These are phyloP conservation scores for Pungitius pungitius DNA, from an alignment of 2,113 vertebrate genomes.

Conservation along the genomic window DNA sequence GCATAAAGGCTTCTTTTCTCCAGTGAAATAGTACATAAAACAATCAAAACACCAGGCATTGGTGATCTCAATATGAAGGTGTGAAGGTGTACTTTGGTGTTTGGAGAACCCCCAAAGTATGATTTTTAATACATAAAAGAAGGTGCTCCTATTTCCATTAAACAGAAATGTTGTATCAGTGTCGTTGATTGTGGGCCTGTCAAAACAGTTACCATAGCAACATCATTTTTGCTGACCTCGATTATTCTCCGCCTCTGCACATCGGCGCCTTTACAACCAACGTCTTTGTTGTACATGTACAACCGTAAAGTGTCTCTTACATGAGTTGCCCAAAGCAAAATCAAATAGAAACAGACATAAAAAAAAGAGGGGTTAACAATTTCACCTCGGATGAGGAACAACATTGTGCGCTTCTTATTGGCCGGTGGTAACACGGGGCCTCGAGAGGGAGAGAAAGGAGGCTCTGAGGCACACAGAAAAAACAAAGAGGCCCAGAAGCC, in stretches of 20 bases:
- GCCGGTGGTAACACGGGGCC: background rate
- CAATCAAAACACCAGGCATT: background rate
- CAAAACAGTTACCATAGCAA: background rate
- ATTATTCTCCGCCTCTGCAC: background rate
- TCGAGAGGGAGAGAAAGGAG: background rate
- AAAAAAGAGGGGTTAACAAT: background rate
- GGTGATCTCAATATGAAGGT: background rate
- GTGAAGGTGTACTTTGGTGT: background rate
- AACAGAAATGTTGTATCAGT: too few relatives aligned
- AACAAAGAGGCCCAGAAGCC: constrained; percentile 13
- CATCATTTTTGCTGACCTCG: background rate
- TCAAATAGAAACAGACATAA: background rate
- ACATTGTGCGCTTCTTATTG: constrained; percentile 11
- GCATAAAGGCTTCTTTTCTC: constrained; percentile 4
- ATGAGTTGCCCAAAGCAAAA: background rate
- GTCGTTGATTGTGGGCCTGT: background rate
- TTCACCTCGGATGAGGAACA: background rate
- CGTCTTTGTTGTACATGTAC: background rate
- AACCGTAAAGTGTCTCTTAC: background rate
- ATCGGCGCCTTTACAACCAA: background rate
- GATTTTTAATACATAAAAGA: background rate
- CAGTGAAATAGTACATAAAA: background rate
- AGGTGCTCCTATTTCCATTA: background rate
- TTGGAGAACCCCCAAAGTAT: background rate
- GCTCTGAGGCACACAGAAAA: background rate